Percentiles rank a stretch among this genome's conserved stretches.
phyloP scores from a whole-genome alignment of 2,888 invertebrate genomes.

The Athalia cordata region DNA sequence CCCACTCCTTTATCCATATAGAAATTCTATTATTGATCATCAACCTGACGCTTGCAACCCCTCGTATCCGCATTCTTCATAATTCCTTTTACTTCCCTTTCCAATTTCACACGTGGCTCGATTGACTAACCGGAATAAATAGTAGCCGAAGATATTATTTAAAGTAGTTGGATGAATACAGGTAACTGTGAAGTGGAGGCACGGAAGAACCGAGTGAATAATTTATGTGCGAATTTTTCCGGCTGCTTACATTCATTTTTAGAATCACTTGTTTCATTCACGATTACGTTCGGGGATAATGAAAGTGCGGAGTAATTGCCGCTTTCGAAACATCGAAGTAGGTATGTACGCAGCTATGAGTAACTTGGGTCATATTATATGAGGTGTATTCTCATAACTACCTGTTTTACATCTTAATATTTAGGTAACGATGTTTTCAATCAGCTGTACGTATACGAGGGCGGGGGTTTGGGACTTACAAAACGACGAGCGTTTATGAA shows the following conservation, averaged over 20 bases:
- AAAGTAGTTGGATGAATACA: not conserved
- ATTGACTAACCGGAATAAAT: not conserved
- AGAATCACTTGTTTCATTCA: not conserved
- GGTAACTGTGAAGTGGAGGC: not conserved
- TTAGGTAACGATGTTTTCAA: no score
- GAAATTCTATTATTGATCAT: constrained; percentile 29
- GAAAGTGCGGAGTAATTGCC: no score
- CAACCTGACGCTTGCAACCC: constrained; percentile 29
- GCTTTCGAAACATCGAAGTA: no score
- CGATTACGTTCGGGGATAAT: no score
- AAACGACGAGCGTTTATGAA: constrained; percentile 11
- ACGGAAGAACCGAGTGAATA: no score
- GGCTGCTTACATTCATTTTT: not conserved
- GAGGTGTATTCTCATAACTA: no score
- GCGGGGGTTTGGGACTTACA: no score
- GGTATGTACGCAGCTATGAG: no score
- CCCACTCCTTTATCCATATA: constrained; percentile 56
- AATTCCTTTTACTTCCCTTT: not conserved
- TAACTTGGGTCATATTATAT: no score
- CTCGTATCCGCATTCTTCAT: not conserved
- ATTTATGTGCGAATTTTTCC: no score
- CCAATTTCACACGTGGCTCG: not conserved
- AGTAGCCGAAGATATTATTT: not conserved
- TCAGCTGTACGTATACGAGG: no score
- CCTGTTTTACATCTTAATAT: no score